A percentile compares a stretch with the other conserved stretches of the same genome.
phyloP scores from a whole-genome alignment of 1,140 invertebrate species.

The Agraylea sexmaculata region DNA sequence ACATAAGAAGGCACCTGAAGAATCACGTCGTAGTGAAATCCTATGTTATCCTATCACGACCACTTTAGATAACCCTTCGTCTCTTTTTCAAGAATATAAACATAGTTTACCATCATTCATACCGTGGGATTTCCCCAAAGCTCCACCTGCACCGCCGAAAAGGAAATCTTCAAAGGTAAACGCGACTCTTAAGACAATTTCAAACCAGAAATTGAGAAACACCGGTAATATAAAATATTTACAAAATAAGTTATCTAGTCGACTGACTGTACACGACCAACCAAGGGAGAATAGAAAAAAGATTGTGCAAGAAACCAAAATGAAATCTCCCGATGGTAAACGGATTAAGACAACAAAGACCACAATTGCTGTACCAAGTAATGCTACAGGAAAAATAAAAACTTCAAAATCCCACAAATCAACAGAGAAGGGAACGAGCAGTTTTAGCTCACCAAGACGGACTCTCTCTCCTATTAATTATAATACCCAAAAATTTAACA shows the following conservation, averaged over 20 bases:
- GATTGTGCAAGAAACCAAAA: conserved; percentile 23
- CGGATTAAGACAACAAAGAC: conserved; percentile 29
- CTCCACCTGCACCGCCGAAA: conserved; percentile 53
- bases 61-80: conserved; percentile 24
- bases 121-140: conserved; percentile 21
- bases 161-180: conserved; percentile 62
- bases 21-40: conserved; percentile 38
- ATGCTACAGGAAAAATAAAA: conserved; percentile 27
- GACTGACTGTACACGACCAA: conserved; percentile 37
- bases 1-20: conserved; percentile 44
- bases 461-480: conserved; percentile 36
- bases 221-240: conserved; percentile 44
- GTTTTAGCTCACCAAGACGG: conserved; percentile 34
- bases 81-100: conserved; percentile 30
- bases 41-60: conserved; percentile 47
- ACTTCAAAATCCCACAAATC: conserved; percentile 16
- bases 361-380: conserved; percentile 28
- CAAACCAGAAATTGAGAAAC: conserved; percentile 25
- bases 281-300: conserved; percentile 32
- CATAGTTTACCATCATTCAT: conserved; percentile 40
- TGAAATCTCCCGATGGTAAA: conserved; percentile 19
- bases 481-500: conserved; percentile 24
- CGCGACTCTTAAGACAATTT: conserved; percentile 53
- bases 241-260: conserved; percentile 45
- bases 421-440: conserved; percentile 27